Conservation (phyloP, 2,113 vertebrate genomes). For the Cariama cristata region DNA sequence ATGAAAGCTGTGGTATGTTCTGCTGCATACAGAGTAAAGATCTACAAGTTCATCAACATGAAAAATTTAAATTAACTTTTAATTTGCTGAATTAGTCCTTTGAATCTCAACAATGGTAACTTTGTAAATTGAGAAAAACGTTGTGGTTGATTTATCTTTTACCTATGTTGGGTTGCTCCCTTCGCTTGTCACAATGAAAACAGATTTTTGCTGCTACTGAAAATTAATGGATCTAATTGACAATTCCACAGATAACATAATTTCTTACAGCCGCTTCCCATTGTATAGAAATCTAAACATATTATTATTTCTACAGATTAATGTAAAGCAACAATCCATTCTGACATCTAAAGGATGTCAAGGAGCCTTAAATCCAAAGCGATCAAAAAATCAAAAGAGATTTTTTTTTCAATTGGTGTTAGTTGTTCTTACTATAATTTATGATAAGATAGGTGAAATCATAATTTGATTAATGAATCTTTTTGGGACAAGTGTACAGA, state of each 20-base stretch:
- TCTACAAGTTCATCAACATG: background rate
- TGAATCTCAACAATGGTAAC: background rate
- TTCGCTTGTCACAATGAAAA: background rate
- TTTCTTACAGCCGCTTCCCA: background rate
- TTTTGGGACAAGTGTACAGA: background rate
- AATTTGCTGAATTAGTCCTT: background rate
- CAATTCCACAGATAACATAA: no score
- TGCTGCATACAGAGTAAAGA: background rate
- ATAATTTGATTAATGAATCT: background rate
- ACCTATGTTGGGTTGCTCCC: background rate
- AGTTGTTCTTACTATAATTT: background rate
- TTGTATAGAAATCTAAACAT: background rate
- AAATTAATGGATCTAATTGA: background rate
- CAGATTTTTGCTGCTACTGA: background rate
- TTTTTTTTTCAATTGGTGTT: background rate
- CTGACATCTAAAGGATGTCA: background rate
- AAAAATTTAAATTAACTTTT: background rate
- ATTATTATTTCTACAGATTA: background rate
- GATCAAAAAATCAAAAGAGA: background rate
- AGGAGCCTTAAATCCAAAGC: background rate
- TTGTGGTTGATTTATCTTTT: background rate
- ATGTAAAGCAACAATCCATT: background rate
- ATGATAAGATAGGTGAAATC: background rate
- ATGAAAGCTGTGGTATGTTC: background rate
- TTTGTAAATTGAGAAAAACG: background rate